Base-by-base conservation (phyloP, 2,888 invertebrate genomes). In the Ypsolopha scabrella region DNA sequence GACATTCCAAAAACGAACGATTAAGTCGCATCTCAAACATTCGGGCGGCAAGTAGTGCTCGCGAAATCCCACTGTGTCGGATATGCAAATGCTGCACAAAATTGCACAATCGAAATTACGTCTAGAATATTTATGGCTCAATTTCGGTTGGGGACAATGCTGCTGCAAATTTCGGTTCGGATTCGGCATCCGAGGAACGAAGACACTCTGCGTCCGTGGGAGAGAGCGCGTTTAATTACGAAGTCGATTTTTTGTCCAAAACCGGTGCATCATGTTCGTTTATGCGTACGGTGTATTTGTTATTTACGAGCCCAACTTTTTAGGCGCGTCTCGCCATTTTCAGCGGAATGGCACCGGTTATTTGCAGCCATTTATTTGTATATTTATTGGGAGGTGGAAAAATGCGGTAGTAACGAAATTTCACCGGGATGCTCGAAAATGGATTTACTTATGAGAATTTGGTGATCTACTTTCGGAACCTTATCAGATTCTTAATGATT, bases 81-180 rank as follows among this genome's bases (percentile, higher is more conserved):
- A 69, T 70, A 76, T 77, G 76, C 74, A 75, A 75, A 77, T 72
- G 60, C 57, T 54, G 66, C 62, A 51, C 44, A 48, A 69, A 70
- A 70, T 70, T 70, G 65, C 68, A 64, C 72, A 72, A 75, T 72
- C 72, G 71, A 67, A 80, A 80, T 77, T 79, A 79, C 72, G 70
- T 68, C 73, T 78, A 73, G 73, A 67, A 77, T 76, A 82, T 82
- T 83, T 82, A 83, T 81, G 72, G 74, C 81, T 85, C 75, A 82
- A 83, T 85, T 80, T 74, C 64, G 61, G 59, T 53, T 60, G 58
- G 53, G 62, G 56, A 72, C 75, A 75, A 80, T 77, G 74, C 74
- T 53, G 63, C 55, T 72, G 69, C 33, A 9, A 11, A 10, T 34
- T 46, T 35, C 41, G 37, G 37, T 34, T 49, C 48, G 39, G 41